Base-by-base conservation (phyloP, 2,797 vertebrate genomes). In the Eupleurogrammus muticus region DNA sequence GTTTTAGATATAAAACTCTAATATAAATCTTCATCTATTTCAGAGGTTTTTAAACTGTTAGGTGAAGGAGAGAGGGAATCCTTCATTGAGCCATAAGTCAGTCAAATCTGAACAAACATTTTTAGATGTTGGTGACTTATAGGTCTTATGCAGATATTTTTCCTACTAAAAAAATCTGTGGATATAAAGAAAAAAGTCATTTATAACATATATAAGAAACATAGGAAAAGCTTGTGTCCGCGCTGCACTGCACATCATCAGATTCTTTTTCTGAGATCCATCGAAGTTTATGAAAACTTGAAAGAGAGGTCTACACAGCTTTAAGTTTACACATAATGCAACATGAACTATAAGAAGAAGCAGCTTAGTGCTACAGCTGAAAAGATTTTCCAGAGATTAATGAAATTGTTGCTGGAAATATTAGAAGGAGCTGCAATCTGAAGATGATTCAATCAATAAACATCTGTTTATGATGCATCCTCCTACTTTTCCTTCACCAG, bases 401-500 rank as follows among this genome's bases (percentile, higher is more conserved):
- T 7, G 2, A 60, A 58, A 11, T 14, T 14, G 10, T 13, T 50
- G 32, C 59, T 62, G 51, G 32, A 63, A 20, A 56, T 23, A 36
- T 47, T 5, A 16, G 36, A 34, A 57, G 5, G 47, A 40, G 40
- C 24, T 65, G 49, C 24, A 7, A 50, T 19, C 65, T 38, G 21
- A 10, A 34, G 24, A 46, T 59, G 1, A 6, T 35, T 61, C 14
- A 67, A n/a, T 62, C 3, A 24, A 63, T 28, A 34, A 40, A 47
- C n/a, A 28, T 54, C 54, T 35, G 61, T 58, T 63, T 51, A n/a
- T n/a, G n/a, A n/a, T 53, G 35, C 46, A 10, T 60, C 28, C 55
- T 23, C n/a, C 16, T 54, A 14, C 35, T 64, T 36, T 2, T 50
- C 14, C 17, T 50, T 34, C 5, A 69, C 4, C n/a, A 17, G 65